phyloP scores from a whole-genome alignment of 2,113 vertebrate species.

The Syngnathus floridae region DNA sequence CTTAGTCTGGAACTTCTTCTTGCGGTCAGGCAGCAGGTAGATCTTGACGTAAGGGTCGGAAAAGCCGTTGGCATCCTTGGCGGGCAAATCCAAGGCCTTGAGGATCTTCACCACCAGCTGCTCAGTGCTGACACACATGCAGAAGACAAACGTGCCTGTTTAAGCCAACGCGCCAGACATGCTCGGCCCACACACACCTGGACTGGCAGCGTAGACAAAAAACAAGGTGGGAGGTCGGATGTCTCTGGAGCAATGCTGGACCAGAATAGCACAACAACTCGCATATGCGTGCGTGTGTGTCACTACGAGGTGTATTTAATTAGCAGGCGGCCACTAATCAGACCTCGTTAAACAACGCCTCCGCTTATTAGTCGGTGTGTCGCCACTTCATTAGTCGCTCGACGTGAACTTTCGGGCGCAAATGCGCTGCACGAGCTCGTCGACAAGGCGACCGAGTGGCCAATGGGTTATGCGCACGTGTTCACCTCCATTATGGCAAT shows the following conservation, averaged over 20 bases:
- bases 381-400: conserved; percentile 65
- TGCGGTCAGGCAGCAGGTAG: conserved; percentile 90
- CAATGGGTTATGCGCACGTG: conserved; percentile 29
- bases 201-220: conserved; percentile 19
- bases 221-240: conserved; percentile 30
- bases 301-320: conserved; percentile 58
- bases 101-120: conserved; percentile 88
- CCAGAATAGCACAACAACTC: conserved; percentile 14
- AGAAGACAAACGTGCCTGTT: not conserved
- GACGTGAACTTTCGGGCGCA: not conserved
- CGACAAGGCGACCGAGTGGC: not conserved
- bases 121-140: conserved; percentile 70
- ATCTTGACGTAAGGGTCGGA: conserved; percentile 93
- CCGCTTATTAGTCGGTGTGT: conserved; percentile 55
- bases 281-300: conserved; percentile 6
- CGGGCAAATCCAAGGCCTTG: conserved; percentile 85
- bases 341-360: conserved; percentile 64
- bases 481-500: conserved; percentile 40
- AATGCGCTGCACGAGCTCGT: conserved; percentile 1
- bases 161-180: conserved; percentile 29
- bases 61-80: conserved; percentile 89
- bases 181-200: conserved; percentile 35
- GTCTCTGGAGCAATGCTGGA: conserved; percentile 23
- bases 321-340: conserved; percentile 64
- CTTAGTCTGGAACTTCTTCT: conserved; percentile 93